Conservation (phyloP, 2,797 vertebrate species). For the Microctenopoma stevenorrisi region DNA sequence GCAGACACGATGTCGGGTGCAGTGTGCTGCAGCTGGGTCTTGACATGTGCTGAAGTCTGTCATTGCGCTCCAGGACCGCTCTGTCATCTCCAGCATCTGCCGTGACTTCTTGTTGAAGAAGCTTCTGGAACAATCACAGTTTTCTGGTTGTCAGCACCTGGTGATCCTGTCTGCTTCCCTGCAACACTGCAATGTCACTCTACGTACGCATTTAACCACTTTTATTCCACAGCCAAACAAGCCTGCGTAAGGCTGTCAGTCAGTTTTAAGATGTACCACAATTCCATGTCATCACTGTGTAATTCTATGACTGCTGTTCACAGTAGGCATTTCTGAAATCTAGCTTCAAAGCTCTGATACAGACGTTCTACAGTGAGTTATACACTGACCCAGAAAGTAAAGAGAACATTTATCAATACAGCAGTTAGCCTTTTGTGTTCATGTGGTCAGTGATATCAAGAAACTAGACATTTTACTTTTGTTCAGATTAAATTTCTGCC, state of each 20-base stretch:
- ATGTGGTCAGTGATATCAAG: slow-evolving; percentile 7
- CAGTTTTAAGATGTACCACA: neutral
- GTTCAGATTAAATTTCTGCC: slow-evolving; percentile 7
- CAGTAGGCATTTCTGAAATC: neutral
- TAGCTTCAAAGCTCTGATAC: slow-evolving; percentile 7
- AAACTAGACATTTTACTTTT: slow-evolving; percentile 21
- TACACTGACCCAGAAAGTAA: slow-evolving; percentile 47
- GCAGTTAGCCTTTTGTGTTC: slow-evolving; percentile 19
- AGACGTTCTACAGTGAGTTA: slow-evolving; percentile 28
- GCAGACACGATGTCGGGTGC: slow-evolving; percentile 45
- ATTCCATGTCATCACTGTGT: neutral
- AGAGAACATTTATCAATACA: slow-evolving; percentile 34
- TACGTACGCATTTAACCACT: slow-evolving; percentile 6
- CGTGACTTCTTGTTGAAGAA: slow-evolving; percentile 66
- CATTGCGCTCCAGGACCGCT: slow-evolving; percentile 53
- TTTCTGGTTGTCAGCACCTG: slow-evolving; percentile 73
- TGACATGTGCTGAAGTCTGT: slow-evolving; percentile 72
- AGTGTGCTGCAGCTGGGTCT: slow-evolving; percentile 62
- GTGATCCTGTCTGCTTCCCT: slow-evolving; percentile 65
- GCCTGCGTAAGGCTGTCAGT: neutral
- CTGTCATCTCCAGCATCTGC: slow-evolving; percentile 76
- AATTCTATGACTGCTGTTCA: neutral
- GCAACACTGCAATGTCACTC: slow-evolving; percentile 31
- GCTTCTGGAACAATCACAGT: slow-evolving; percentile 72
- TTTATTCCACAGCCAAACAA: neutral